Percentiles rank a stretch among this genome's conserved stretches.
Evolutionary conservation across 2,113 vertebrate species (phyloP).

Genomic region (Crotalus helleri): DNA sequence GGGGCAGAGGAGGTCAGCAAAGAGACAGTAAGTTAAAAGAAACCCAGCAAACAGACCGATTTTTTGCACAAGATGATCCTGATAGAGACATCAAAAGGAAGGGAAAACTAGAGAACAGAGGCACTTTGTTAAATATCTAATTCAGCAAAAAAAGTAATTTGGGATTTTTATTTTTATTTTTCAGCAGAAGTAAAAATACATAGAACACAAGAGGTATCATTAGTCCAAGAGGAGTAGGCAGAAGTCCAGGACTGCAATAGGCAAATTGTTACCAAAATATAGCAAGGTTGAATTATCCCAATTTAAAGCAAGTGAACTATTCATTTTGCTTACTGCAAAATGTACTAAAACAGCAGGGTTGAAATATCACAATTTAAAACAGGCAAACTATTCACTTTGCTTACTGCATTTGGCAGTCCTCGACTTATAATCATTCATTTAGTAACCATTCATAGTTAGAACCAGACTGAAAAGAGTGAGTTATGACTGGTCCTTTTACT

Average conservation of each 20-base stretch:
- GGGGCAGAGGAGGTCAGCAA: neutral
- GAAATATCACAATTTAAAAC: neutral
- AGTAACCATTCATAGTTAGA: too few relatives aligned
- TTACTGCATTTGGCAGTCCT: neutral
- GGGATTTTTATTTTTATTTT: neutral
- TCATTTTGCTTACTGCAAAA: neutral
- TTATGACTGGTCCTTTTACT: too few relatives aligned
- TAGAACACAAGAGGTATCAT: neutral
- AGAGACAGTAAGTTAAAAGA: neutral
- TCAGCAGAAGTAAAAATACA: neutral
- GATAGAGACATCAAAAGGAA: neutral
- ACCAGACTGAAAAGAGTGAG: too few relatives aligned
- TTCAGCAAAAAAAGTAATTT: neutral
- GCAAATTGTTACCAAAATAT: neutral
- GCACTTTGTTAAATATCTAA: neutral
- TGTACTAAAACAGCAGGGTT: neutral
- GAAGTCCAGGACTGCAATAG: neutral
- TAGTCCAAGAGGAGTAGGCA: neutral
- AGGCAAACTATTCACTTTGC: neutral
- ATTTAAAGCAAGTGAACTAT: neutral
- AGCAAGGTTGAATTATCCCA: neutral
- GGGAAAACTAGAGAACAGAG: neutral
- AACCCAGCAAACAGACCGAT: neutral
- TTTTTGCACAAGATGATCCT: neutral
- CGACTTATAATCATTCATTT: too few relatives aligned